Evolutionary conservation across 2,888 invertebrate genomes (phyloP).

Genomic region (Hirtodrosophila confusa): DNA sequence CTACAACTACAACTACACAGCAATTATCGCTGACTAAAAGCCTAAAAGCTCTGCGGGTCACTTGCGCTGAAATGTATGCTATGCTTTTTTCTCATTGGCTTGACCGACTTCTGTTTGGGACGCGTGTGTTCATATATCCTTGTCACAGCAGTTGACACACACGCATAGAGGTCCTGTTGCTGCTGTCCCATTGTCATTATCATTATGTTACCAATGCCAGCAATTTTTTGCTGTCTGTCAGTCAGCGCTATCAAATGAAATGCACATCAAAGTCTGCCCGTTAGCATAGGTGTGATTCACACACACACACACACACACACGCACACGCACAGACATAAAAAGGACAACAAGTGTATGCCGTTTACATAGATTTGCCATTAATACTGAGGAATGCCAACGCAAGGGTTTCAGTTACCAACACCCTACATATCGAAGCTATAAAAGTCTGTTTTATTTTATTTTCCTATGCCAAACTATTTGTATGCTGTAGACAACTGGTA

Average conservation of each 20-base stretch:
- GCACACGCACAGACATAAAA: not conserved
- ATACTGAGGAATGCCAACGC: slow-evolving; percentile 21
- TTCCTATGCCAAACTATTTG: slow-evolving; percentile 57
- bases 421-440: slow-evolving; percentile 46
- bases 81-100: slow-evolving; percentile 16
- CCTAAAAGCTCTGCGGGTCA: slow-evolving; percentile 1
- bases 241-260: slow-evolving; percentile 50
- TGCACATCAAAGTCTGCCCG: slow-evolving; percentile 38
- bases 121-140: slow-evolving; percentile 12
- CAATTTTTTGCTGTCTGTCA: slow-evolving; percentile 34
- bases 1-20: slow-evolving; percentile 14
- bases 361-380: slow-evolving; percentile 64
- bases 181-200: slow-evolving; percentile 45
- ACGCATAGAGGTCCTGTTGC: not conserved
- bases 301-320: slow-evolving; percentile 6
- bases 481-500: slow-evolving; percentile 35
- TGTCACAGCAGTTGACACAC: slow-evolving; percentile 4
- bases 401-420: slow-evolving; percentile 43
- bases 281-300: slow-evolving; percentile 39
- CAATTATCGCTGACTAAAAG: slow-evolving; percentile 4
- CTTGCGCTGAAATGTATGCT: slow-evolving; percentile 44
- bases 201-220: slow-evolving; percentile 50
- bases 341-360: slow-evolving; percentile 12
- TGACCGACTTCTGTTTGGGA: slow-evolving; percentile 2
- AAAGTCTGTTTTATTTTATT: slow-evolving; percentile 36